A percentile compares a stretch with the other conserved stretches of the same genome.
Conservation (phyloP, 2,113 vertebrate genomes). For the human (Homo sapiens) region DNA sequence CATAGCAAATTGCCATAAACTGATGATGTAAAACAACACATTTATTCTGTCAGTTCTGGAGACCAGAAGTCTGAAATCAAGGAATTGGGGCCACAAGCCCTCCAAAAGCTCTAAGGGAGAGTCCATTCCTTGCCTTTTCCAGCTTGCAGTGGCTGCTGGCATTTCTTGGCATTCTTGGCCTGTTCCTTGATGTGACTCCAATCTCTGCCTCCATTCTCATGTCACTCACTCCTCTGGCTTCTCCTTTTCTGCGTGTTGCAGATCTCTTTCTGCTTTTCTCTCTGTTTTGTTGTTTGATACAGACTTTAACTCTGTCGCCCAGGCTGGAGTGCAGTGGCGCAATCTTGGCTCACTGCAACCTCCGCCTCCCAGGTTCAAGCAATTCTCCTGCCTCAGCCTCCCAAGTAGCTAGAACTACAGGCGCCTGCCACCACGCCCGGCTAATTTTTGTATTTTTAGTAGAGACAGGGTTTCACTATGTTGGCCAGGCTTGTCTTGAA, state of each 20-base stretch:
- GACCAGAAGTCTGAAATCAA: background rate
- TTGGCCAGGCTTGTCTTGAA: too few relatives aligned
- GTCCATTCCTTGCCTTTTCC: rapidly evolving
- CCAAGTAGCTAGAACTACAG: too few relatives aligned
- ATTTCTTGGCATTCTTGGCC: background rate
- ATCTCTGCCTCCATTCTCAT: background rate
- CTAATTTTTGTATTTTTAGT: too few relatives aligned
- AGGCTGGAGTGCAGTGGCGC: too few relatives aligned
- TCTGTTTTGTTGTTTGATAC: too few relatives aligned
- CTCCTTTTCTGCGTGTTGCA: background rate
- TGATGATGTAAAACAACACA: background rate
- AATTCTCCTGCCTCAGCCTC: too few relatives aligned
- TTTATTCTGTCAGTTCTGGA: background rate
- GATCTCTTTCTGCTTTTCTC: background rate
- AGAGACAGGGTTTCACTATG: too few relatives aligned
- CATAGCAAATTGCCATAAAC: background rate
- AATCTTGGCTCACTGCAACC: too few relatives aligned
- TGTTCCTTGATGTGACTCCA: background rate
- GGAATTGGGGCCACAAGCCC: background rate
- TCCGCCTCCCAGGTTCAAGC: too few relatives aligned
- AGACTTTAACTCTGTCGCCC: too few relatives aligned
- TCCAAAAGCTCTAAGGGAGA: too few relatives aligned
- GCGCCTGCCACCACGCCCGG: too few relatives aligned
- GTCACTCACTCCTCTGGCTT: background rate
- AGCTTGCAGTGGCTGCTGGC: background rate